Conservation (phyloP, 2,888 invertebrate genomes). For the Cataglyphis albicans region DNA sequence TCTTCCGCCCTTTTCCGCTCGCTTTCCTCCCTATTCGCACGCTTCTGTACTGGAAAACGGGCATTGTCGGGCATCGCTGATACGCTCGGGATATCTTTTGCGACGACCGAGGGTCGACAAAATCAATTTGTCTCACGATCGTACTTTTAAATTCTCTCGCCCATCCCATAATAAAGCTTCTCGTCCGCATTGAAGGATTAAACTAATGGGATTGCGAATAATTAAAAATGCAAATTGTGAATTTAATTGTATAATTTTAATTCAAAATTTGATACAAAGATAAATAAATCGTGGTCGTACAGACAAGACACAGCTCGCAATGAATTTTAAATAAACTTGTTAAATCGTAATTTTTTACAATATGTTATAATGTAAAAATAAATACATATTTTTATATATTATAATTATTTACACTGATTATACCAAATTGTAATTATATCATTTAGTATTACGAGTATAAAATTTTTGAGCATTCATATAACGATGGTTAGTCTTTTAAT, state of each 20-base stretch:
- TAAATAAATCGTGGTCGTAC: not conserved
- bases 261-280: not conserved
- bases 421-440: not conserved
- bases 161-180: slow-evolving; percentile 7
- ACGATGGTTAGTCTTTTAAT: not conserved
- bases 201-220: slow-evolving; percentile 12
- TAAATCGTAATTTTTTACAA: not conserved
- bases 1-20: slow-evolving; percentile 48
- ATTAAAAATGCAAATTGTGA: slow-evolving; percentile 35
- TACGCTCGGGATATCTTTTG: slow-evolving; percentile 17
- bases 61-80: not conserved
- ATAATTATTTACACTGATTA: not conserved
- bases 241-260: not conserved
- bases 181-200: not conserved
- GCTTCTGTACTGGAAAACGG: slow-evolving; percentile 28
- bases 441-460: not conserved
- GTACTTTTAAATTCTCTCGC: slow-evolving; percentile 32
- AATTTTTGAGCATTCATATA: not conserved
- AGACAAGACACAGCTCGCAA: not conserved
- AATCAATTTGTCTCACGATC: slow-evolving; percentile 74
- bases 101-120: slow-evolving; percentile 59
- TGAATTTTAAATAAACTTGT: not conserved
- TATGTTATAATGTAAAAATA: not conserved
- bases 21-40: slow-evolving; percentile 27
- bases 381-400: not conserved